Conservation (phyloP, 2,113 vertebrate genomes). For the Megaleporinus macrocephalus region DNA sequence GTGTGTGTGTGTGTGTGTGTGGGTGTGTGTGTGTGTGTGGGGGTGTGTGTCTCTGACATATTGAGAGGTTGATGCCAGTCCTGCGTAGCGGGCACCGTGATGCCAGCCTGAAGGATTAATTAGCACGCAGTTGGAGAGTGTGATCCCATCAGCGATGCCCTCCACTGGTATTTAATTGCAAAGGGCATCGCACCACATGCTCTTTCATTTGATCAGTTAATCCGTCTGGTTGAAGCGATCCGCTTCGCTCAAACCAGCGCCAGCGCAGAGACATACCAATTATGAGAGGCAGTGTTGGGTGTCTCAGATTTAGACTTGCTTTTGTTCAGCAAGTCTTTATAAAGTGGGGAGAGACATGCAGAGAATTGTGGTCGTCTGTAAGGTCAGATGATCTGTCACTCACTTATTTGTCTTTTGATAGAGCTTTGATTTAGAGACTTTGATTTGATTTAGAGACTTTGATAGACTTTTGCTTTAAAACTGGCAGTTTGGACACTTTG, state of each 20-base stretch:
- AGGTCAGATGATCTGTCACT: background rate
- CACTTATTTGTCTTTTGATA: background rate
- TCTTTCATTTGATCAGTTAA: slow-evolving; percentile 55
- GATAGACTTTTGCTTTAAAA: no score
- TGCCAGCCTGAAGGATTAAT: slow-evolving; percentile 54
- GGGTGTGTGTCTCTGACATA: no score
- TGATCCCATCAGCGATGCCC: slow-evolving; percentile 51
- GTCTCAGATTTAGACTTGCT: background rate
- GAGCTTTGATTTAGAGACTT: background rate
- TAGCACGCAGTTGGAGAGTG: slow-evolving; percentile 44
- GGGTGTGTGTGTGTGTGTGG: background rate
- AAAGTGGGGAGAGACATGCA: background rate
- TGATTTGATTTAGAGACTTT: no score
- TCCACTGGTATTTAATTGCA: slow-evolving; percentile 54
- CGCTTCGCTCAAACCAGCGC: slow-evolving; percentile 27
- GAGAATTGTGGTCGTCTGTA: background rate
- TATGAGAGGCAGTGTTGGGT: slow-evolving; percentile 39
- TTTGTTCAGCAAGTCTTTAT: background rate
- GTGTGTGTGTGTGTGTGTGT: background rate
- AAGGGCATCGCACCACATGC: slow-evolving; percentile 48
- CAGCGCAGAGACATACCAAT: slow-evolving; percentile 19
- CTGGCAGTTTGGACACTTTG: background rate
- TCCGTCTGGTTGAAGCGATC: slow-evolving; percentile 49
- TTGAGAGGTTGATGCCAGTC: slow-evolving; percentile 27
- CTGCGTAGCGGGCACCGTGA: slow-evolving; percentile 19